Evolutionary conservation across 1,140 invertebrate species (phyloP).

Genomic region (Drosophila novamexicana): DNA sequence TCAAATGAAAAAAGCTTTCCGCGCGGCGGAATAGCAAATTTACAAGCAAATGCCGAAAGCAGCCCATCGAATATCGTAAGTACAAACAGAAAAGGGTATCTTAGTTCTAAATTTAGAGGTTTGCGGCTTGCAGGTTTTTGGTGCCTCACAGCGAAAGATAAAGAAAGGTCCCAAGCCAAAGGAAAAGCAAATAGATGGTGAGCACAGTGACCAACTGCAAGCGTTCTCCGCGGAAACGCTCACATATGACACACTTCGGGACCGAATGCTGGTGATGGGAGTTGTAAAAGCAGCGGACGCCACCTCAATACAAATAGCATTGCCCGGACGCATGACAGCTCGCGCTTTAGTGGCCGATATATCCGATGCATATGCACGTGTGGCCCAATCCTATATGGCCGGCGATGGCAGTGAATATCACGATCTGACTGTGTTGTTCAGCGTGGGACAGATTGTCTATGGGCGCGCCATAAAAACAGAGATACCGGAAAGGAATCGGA

Average conservation of each 20-base stretch:
- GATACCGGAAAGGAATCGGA: constrained; percentile 24
- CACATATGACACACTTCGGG: constrained; percentile 72
- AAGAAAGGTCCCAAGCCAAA: constrained; percentile 65
- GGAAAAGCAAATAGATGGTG: constrained; percentile 32
- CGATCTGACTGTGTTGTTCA: constrained; percentile 82
- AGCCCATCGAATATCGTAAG: constrained; percentile 68
- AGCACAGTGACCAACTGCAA: constrained; percentile 57
- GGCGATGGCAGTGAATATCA: constrained; percentile 74
- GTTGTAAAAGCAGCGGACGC: constrained; percentile 62
- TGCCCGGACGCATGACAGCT: constrained; percentile 85
- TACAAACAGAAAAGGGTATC: background rate
- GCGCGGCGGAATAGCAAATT: constrained; percentile 67
- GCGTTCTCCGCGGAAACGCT: constrained; percentile 73
- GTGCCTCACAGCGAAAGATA: constrained; percentile 73
- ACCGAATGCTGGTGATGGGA: constrained; percentile 82
- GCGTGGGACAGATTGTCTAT: constrained; percentile 71
- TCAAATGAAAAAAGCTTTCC: constrained; percentile 77
- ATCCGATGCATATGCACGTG: constrained; percentile 85
- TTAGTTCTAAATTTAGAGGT: background rate
- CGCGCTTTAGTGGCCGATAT: constrained; percentile 84
- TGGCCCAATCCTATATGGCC: constrained; percentile 67
- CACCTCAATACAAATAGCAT: constrained; percentile 71
- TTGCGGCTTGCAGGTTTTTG: constrained; percentile 61
- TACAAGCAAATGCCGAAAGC: constrained; percentile 38
- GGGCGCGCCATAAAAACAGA: constrained; percentile 67